These are phyloP conservation scores for Phengaris alcon DNA, from an alignment of 2,888 invertebrate genomes.

Conservation along the genomic window DNA sequence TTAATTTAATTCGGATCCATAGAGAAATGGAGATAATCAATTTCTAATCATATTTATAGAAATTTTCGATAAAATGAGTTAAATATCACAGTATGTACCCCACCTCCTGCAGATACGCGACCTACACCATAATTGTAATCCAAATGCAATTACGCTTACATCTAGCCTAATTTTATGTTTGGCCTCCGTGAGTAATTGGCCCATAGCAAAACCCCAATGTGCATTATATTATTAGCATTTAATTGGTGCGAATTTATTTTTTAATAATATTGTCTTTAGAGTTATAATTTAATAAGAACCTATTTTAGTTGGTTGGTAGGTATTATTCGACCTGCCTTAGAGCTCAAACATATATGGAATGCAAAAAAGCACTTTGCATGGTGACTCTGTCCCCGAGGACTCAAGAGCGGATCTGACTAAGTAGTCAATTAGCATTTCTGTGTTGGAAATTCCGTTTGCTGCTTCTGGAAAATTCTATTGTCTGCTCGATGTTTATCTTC, in stretches of 20 bases:
- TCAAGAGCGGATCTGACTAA: constrained; percentile 55
- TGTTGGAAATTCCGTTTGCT: constrained; percentile 46
- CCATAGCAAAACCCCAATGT: too few species aligned
- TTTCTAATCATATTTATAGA: too few species aligned
- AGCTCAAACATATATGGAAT: constrained; percentile 48
- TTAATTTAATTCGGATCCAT: too few species aligned
- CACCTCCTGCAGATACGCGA: too few species aligned
- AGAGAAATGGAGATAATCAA: too few species aligned
- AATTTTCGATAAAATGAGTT: too few species aligned
- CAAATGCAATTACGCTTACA: too few species aligned
- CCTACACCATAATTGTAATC: too few species aligned
- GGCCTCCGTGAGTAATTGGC: too few species aligned
- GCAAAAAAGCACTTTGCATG: constrained; percentile 59
- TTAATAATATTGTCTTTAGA: neutral
- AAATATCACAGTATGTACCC: too few species aligned
- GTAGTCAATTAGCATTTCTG: constrained; percentile 67
- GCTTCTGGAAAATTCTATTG: constrained; percentile 34
- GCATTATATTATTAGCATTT: too few species aligned
- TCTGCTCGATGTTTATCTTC: neutral
- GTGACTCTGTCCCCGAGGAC: constrained; percentile 47
- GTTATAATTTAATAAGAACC: neutral
- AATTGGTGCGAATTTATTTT: neutral
- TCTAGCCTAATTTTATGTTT: too few species aligned
- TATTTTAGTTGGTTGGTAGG: neutral
- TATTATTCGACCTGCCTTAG: neutral